Base-by-base conservation (phyloP, 2,797 vertebrate species). In the Staurois parvus region DNA sequence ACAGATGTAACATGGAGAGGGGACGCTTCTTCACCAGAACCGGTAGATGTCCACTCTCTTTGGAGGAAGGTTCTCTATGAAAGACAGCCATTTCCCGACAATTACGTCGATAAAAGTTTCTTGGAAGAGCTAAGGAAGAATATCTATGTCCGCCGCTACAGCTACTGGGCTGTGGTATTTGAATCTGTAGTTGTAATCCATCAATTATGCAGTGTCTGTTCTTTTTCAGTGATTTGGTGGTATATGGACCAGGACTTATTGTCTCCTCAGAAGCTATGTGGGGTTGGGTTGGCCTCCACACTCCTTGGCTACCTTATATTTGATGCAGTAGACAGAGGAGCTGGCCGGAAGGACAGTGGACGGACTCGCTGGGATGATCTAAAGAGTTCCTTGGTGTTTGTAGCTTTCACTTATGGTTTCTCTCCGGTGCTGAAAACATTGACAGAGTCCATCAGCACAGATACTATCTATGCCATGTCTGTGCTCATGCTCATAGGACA, bases 391-490 rank as follows among this genome's bases (percentile, higher is more conserved):
- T 84, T 96, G 19, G 96, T 99, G 83, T 99, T 99, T 74, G 84
- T 96, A 0, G 96, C 97, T 7, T 99, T 99, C 91, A 99, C 97
- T 0, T 99, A 99, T 0, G 98, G 98, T 8, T 99, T 99, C 89
- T 99, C 98, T 0, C 98, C 98, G 0, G 94, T 99, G 75, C 91
- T 99, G 32, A 99, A 99, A 92, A 99, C 98, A 0, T 91, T 99
- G 80, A 99, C 98, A 0, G 98, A 99, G 89, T 97, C 98, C 0
- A 96, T 99, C 89, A 99, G 98, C 89, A 99, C 98, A 0, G 98
- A 99, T 92, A 99, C 98, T 0, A 97, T 99, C 88, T 98, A 99
- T 0, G 98, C 98, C 91, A 99, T 99, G 98, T 95, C 98, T 0
- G 95, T 96, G 2, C 89, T 97, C 69, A 99, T 99, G 98, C 95